A percentile compares a stretch with the other conserved stretches of the same genome.
These are phyloP conservation scores for Apostichopus japonicus DNA, from an alignment of 35 echinoderm and acorn worm genomes.

Conservation along the genomic window DNA sequence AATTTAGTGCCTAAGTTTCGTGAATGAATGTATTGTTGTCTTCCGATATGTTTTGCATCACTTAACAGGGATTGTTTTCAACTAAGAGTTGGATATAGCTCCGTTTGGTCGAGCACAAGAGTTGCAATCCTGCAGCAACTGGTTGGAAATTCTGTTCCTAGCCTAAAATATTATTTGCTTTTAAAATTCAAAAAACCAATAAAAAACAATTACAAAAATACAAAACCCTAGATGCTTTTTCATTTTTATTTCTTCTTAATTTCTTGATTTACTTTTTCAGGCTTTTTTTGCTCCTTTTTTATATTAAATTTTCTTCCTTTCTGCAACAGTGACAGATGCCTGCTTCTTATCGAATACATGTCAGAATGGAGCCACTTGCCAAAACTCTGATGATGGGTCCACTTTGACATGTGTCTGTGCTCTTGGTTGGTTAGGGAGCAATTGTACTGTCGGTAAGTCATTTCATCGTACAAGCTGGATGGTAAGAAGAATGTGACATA, in stretches of 20 bases:
- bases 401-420: slow-evolving; percentile 53
- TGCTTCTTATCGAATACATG: slow-evolving; percentile 29
- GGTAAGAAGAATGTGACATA: not conserved
- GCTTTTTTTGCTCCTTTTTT: not conserved
- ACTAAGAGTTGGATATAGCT: too few species aligned
- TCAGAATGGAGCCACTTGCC: slow-evolving; percentile 30
- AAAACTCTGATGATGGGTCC: slow-evolving; percentile 19
- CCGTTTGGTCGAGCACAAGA: too few species aligned
- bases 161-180: too few species aligned
- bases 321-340: slow-evolving; percentile 13
- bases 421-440: slow-evolving; percentile 56
- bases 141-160: too few species aligned
- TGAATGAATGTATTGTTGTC: too few species aligned
- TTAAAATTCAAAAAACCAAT: too few species aligned
- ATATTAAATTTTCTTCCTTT: not conserved
- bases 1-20: too few species aligned
- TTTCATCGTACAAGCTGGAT: too few species aligned
- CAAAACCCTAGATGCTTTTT: not conserved
- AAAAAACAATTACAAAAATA: too few species aligned
- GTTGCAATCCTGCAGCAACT: too few species aligned
- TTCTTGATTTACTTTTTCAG: not conserved
- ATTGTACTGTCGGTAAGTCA: slow-evolving; percentile 58
- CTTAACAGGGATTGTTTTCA: too few species aligned
- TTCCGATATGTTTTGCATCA: too few species aligned
- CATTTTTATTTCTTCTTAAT: not conserved